Evolutionary conservation across 2,888 invertebrate species (phyloP).

Genomic region (Drepana falcataria): DNA sequence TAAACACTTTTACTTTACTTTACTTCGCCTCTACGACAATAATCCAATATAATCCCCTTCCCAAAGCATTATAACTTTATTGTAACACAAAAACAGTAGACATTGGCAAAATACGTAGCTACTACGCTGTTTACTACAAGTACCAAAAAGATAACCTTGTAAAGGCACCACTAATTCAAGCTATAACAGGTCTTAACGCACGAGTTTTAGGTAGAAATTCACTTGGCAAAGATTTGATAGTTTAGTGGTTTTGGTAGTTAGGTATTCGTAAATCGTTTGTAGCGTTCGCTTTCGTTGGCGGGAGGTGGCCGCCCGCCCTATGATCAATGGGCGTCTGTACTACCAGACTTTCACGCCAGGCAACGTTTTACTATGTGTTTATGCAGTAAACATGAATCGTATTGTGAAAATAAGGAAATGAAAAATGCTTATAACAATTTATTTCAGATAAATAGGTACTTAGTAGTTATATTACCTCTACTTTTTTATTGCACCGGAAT

Average conservation of each 20-base stretch:
- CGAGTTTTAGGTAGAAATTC: constrained; percentile 8
- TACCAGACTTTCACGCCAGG: constrained; percentile 58
- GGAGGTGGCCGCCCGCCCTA: constrained; percentile 35
- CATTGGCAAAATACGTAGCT: constrained; percentile 23
- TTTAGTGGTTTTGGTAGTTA: constrained; percentile 9
- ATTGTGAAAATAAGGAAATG: neutral
- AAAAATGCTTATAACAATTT: too few species aligned
- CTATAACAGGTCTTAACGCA: constrained; percentile 14
- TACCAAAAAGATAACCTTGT: constrained; percentile 5
- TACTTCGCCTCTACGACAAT: too few species aligned
- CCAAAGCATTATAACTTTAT: constrained; percentile 38
- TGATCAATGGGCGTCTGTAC: constrained; percentile 70
- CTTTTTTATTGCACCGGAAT: too few species aligned
- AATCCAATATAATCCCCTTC: constrained; percentile 21
- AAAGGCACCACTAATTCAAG: neutral
- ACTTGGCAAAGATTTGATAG: constrained; percentile 9
- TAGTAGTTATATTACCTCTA: too few species aligned
- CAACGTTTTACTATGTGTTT: constrained; percentile 34
- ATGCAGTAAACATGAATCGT: constrained; percentile 9
- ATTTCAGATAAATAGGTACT: too few species aligned
- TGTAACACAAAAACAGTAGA: constrained; percentile 39
- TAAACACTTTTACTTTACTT: too few species aligned
- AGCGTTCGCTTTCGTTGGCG: constrained; percentile 70
- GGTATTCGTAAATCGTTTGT: constrained; percentile 42
- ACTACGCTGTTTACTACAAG: constrained; percentile 15